Conservation (phyloP, 2,797 vertebrate species). For the Acrocephalus scirpaceus region DNA sequence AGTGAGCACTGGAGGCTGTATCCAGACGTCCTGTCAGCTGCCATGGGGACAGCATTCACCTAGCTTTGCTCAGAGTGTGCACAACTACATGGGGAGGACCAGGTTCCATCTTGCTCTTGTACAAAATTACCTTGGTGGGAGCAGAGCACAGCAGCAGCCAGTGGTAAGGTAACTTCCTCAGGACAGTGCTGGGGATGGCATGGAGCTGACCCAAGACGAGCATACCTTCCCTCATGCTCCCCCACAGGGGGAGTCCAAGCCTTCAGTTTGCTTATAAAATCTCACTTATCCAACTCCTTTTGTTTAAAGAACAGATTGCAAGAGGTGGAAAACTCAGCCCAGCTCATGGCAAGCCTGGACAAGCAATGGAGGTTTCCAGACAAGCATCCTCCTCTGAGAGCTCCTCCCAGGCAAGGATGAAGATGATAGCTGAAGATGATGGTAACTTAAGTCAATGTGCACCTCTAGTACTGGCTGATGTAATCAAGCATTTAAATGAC, state of each 20-base stretch:
- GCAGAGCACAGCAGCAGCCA: background rate
- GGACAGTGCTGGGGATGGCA: background rate
- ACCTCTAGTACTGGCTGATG: background rate
- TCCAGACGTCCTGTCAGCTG: background rate
- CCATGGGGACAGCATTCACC: background rate
- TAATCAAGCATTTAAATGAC: background rate
- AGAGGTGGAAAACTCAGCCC: background rate
- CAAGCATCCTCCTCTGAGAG: background rate
- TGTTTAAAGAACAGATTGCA: background rate
- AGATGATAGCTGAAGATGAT: background rate
- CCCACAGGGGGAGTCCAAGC: background rate
- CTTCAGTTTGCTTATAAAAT: background rate
- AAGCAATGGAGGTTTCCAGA: background rate
- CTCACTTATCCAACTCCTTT: background rate
- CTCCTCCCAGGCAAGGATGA: background rate
- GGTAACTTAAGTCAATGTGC: background rate
- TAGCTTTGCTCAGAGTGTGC: background rate
- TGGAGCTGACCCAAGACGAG: background rate
- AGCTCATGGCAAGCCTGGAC: background rate
- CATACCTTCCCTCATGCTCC: background rate
- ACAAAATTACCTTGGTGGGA: background rate
- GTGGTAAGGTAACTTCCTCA: accelerated
- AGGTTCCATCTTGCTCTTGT: background rate
- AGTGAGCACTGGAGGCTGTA: background rate
- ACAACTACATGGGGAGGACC: background rate